Conservation (phyloP, 30 jellyfish, hydroid and myxozoan species). For the Aurelia sp. region DNA sequence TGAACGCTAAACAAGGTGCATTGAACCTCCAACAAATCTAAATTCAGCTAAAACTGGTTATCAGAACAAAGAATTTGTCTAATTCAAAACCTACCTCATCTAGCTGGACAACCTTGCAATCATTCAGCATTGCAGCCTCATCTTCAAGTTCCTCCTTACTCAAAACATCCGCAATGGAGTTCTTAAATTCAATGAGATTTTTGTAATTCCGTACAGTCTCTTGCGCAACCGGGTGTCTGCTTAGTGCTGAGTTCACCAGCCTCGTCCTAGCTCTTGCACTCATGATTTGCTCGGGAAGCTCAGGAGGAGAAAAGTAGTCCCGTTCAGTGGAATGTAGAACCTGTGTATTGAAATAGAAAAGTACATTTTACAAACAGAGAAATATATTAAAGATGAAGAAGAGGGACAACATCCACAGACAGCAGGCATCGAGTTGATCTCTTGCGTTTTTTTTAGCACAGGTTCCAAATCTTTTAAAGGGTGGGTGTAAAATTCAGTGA, state of each 20-base stretch:
- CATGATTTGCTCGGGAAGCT: constrained; percentile 47
- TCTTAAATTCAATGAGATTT: constrained; percentile 36
- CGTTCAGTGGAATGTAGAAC: constrained; percentile 37
- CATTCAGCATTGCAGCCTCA: constrained; percentile 56
- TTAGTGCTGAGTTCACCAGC: constrained; percentile 56
- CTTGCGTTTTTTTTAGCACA: too few species aligned
- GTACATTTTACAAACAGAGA: too few species aligned
- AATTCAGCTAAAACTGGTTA: too few species aligned
- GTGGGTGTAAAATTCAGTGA: too few species aligned
- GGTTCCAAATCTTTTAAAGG: too few species aligned
- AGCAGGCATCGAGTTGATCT: too few species aligned
- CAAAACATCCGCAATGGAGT: constrained; percentile 32
- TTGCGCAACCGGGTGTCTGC: constrained; percentile 62
- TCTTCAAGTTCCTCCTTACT: constrained; percentile 52
- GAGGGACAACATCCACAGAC: too few species aligned
- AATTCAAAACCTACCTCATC: constrained; percentile 43
- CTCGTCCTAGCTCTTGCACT: constrained; percentile 76
- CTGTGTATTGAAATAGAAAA: neutral
- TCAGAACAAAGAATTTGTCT: too few species aligned
- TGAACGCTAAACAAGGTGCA: too few species aligned
- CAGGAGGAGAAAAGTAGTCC: constrained; percentile 15
- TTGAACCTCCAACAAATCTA: too few species aligned
- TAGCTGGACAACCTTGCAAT: constrained; percentile 62
- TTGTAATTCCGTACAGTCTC: constrained; percentile 32
- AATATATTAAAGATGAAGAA: too few species aligned